A percentile compares a stretch with the other conserved stretches of the same genome.
These are phyloP conservation scores for Neodiprion fabricii DNA, from an alignment of 1,140 invertebrate species.

Conservation along the genomic window DNA sequence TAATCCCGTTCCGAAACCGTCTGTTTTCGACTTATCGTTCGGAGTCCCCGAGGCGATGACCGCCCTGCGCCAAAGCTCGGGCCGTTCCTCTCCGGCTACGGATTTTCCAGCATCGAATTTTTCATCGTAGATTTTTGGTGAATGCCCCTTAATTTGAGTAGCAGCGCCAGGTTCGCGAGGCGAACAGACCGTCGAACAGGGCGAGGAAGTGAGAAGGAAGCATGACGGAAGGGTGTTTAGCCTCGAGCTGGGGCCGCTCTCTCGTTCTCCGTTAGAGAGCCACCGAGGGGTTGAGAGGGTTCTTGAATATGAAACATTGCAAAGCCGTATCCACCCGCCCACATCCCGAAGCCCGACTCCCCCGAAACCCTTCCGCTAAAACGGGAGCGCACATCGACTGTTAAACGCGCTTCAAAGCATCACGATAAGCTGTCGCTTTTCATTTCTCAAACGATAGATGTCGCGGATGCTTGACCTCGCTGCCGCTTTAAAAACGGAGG, in stretches of 20 bases:
- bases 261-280: not conserved
- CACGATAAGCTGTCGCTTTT: not conserved
- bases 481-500: no score
- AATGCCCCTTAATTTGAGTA: constrained; percentile 33
- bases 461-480: no score
- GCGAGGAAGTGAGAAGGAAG: not conserved
- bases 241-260: constrained; percentile 20
- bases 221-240: constrained; percentile 19
- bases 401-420: not conserved
- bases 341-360: no score
- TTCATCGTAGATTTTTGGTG: constrained; percentile 29
- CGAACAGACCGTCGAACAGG: not conserved
- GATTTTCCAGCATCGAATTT: constrained; percentile 9
- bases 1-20: not conserved
- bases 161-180: not conserved
- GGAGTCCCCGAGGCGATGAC: no score
- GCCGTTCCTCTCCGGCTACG: not conserved
- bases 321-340: constrained; percentile 22
- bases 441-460: no score
- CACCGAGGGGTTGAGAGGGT: constrained; percentile 11
- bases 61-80: no score
- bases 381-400: not conserved
- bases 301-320: constrained; percentile 38
- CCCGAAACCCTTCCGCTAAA: not conserved
- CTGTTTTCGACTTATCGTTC: not conserved